Evolutionary conservation across 2,797 vertebrate species (phyloP).

Genomic region (Microtus californicus): DNA sequence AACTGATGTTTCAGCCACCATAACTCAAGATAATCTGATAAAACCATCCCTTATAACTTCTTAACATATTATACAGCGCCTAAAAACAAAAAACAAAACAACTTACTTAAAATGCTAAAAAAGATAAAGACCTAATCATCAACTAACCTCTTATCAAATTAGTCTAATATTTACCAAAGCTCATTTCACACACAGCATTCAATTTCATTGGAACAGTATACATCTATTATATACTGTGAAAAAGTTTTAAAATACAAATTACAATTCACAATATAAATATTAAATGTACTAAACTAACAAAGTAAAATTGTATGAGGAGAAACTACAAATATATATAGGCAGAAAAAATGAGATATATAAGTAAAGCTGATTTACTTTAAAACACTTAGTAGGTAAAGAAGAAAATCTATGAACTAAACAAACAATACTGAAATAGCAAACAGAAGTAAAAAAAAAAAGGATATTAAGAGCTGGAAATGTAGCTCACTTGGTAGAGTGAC

Average conservation of each 20-base stretch:
- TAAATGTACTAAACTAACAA: not conserved
- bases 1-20: slow-evolving; percentile 86
- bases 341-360: not conserved
- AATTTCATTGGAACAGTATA: slow-evolving; percentile 24
- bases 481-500: not conserved
- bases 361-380: slow-evolving; percentile 49
- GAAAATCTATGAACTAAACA: not conserved
- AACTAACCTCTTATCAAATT: slow-evolving; percentile 50
- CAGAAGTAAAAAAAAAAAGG: not conserved
- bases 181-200: slow-evolving; percentile 19
- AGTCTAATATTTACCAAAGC: slow-evolving; percentile 13
- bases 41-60: slow-evolving; percentile 88
- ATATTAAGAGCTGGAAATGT: not conserved
- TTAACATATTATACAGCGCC: slow-evolving; percentile 85
- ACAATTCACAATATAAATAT: not conserved
- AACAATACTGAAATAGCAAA: slow-evolving; percentile 28
- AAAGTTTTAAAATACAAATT: slow-evolving; percentile 54
- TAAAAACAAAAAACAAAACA: slow-evolving; percentile 74
- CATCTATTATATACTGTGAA: slow-evolving; percentile 1
- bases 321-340: not conserved
- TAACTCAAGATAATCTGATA: slow-evolving; percentile 87
- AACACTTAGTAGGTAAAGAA: not conserved
- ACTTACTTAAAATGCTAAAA: slow-evolving; percentile 64
- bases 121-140: slow-evolving; percentile 42
- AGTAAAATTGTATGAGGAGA: slow-evolving; percentile 47